phyloP scores from a whole-genome alignment of 2,113 vertebrate genomes.

The Anolis sagrei region DNA sequence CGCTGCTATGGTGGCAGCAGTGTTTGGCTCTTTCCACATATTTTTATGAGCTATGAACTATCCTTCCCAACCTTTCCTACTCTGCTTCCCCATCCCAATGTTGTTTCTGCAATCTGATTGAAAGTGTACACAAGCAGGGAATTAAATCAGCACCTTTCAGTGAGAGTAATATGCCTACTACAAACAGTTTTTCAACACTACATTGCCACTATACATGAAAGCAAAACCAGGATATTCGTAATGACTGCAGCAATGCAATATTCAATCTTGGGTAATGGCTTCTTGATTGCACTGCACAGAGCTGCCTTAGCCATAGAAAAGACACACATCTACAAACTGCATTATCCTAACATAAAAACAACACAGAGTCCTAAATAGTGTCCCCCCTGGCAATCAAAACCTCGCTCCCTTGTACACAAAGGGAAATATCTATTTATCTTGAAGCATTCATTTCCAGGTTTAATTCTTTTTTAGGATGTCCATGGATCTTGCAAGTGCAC shows the following conservation, averaged over 20 bases:
- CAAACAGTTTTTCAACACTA: not conserved
- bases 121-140: not conserved
- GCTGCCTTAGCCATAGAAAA: not conserved
- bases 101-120: not conserved
- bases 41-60: too few relatives aligned
- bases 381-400: not conserved
- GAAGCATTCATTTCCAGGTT: constrained; percentile 9
- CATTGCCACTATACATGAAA: accelerated
- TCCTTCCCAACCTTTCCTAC: not conserved
- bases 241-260: accelerated
- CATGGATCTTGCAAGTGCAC: constrained; percentile 9
- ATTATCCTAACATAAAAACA: not conserved
- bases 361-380: not conserved
- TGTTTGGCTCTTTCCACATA: not conserved
- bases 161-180: not conserved
- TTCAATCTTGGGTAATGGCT: not conserved
- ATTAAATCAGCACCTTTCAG: accelerated
- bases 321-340: not conserved
- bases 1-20: not conserved
- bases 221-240: not conserved
- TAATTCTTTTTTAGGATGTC: constrained; percentile 33
- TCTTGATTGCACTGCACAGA: not conserved
- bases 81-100: not conserved
- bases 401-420: not conserved
- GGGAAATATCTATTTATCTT: not conserved